Conservation (phyloP, 2,113 vertebrate species). For the Trogon surrucura region DNA sequence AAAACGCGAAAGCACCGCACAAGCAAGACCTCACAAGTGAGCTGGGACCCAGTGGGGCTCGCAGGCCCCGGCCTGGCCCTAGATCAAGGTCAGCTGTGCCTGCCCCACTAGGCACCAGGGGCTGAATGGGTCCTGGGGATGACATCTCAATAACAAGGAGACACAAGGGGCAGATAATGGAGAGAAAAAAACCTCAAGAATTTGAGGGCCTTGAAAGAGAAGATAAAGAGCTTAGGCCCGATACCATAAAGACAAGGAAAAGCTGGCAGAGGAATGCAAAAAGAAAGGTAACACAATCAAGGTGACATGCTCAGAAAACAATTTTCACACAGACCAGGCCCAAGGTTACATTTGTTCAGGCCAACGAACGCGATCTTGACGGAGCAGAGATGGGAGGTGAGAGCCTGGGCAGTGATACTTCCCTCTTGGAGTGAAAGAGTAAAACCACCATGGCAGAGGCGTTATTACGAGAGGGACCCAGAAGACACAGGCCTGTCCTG, state of each 20-base stretch:
- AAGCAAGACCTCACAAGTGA: rapidly evolving
- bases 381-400: background rate
- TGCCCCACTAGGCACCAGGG: background rate
- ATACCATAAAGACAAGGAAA: background rate
- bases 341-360: background rate
- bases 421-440: background rate
- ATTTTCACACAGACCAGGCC: background rate
- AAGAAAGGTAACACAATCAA: background rate
- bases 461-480: rapidly evolving
- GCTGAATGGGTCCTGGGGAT: background rate
- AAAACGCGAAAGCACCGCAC: rapidly evolving
- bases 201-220: background rate
- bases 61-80: background rate
- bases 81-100: background rate
- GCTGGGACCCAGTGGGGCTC: background rate
- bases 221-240: background rate
- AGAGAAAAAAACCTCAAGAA: background rate
- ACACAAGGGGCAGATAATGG: background rate
- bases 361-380: background rate
- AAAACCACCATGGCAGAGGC: background rate
- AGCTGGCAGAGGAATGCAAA: background rate
- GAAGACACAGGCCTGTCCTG: background rate
- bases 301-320: background rate
- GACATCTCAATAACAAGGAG: background rate
- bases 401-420: background rate